Evolutionary conservation across 2,797 vertebrate species (phyloP).

Genomic region (Rhinatrema bivittatum): DNA sequence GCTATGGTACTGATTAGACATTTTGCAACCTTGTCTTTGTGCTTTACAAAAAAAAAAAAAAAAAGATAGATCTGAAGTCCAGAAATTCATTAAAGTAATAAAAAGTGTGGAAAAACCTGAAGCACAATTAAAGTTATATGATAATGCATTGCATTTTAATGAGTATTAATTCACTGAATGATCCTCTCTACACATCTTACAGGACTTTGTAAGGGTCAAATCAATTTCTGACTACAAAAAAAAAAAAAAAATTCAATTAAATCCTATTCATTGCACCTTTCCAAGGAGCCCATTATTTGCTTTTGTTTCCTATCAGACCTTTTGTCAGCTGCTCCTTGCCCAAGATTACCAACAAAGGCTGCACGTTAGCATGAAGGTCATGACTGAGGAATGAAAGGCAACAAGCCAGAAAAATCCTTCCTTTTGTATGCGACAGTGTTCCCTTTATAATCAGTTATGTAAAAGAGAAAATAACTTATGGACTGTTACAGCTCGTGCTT

Average conservation of each 20-base stretch:
- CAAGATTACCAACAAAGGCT: slow-evolving; percentile 47
- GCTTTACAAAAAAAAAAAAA: slow-evolving; percentile 9
- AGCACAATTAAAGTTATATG: slow-evolving; percentile 52
- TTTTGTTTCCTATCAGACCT: slow-evolving; percentile 72
- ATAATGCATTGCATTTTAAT: slow-evolving; percentile 57
- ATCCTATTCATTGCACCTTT: slow-evolving; percentile 63
- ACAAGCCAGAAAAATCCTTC: background rate
- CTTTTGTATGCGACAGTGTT: background rate
- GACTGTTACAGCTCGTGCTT: too few relatives aligned
- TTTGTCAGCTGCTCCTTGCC: slow-evolving; percentile 44
- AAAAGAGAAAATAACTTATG: too few relatives aligned
- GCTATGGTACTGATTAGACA: too few relatives aligned
- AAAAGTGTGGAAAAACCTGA: slow-evolving; percentile 61
- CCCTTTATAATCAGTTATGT: too few relatives aligned
- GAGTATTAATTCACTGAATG: slow-evolving; percentile 56
- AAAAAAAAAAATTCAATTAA: slow-evolving; percentile 65
- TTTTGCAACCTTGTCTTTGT: too few relatives aligned
- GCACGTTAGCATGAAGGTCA: slow-evolving; percentile 49
- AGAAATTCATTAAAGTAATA: slow-evolving; percentile 63
- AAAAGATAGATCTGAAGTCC: slow-evolving; percentile 50
- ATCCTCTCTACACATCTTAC: slow-evolving; percentile 49
- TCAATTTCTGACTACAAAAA: slow-evolving; percentile 60
- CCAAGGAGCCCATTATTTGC: slow-evolving; percentile 61
- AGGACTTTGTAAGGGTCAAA: slow-evolving; percentile 52
- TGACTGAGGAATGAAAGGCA: slow-evolving; percentile 2